A percentile compares a stretch with the other conserved stretches of the same genome.
These are phyloP conservation scores for Helicoverpa armigera DNA, from an alignment of 1,140 invertebrate genomes.

Conservation along the genomic window DNA sequence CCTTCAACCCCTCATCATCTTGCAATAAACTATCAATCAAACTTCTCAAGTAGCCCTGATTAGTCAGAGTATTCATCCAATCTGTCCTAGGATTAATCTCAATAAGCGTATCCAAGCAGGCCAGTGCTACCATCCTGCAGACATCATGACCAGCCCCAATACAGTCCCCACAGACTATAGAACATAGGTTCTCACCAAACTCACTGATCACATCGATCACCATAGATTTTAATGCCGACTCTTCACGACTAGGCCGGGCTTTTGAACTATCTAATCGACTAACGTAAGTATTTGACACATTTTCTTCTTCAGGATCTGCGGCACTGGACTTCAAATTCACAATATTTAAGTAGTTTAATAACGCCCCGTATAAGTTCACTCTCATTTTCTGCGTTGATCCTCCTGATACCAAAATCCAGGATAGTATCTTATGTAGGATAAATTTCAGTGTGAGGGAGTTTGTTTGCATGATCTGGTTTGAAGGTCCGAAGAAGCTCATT, in stretches of 20 bases:
- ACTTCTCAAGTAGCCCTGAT: conserved; percentile 94
- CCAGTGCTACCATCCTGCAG: conserved; percentile 94
- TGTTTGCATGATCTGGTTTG: conserved; percentile 81
- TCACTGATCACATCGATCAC: conserved; percentile 84
- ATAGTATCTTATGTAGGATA: conserved; percentile 90
- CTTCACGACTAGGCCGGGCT: conserved; percentile 67
- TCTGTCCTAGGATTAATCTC: conserved; percentile 91
- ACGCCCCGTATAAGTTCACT: conserved; percentile 93
- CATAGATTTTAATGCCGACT: conserved; percentile 77
- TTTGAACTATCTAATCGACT: conserved; percentile 88
- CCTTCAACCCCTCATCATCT: conserved; percentile 91
- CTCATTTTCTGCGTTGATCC: conserved; percentile 93
- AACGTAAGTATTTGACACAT: conserved; percentile 77
- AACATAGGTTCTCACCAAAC: conserved; percentile 94
- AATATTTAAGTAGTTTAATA: conserved; percentile 93
- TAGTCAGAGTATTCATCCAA: conserved; percentile 91
- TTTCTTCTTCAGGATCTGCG: conserved; percentile 75
- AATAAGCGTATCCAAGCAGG: conserved; percentile 93
- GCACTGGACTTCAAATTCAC: conserved; percentile 87
- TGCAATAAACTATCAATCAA: conserved; percentile 93
- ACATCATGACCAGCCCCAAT: conserved; percentile 95
- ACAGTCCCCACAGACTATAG: conserved; percentile 94
- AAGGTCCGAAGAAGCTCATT: conserved; percentile 78
- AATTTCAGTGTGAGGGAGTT: conserved; percentile 90
- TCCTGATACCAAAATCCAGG: conserved; percentile 91